Percentiles rank a stretch among this genome's conserved stretches.
Evolutionary conservation across 2,113 vertebrate species (phyloP).

Genomic region (Hippolais icterina): DNA sequence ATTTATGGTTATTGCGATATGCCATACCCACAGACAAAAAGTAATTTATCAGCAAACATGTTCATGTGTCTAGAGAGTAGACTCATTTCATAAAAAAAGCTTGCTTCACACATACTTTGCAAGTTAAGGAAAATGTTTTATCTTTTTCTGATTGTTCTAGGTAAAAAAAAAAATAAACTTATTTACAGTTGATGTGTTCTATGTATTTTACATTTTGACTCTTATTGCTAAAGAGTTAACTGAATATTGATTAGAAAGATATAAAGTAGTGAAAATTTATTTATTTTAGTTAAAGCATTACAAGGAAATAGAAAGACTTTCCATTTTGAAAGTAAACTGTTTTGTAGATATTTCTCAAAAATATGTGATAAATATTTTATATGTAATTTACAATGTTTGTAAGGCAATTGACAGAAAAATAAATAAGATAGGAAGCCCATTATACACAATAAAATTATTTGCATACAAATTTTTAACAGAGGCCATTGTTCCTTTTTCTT

Average conservation of each 20-base stretch:
- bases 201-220: neutral
- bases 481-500: neutral
- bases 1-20: neutral
- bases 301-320: slow-evolving; percentile 34
- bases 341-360: slow-evolving; percentile 42
- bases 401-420: slow-evolving; percentile 38
- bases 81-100: neutral
- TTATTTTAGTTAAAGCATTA: slow-evolving; percentile 45
- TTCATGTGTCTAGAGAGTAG: neutral
- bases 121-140: neutral
- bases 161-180: neutral
- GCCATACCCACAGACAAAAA: neutral
- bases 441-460: slow-evolving; percentile 35
- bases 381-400: slow-evolving; percentile 44
- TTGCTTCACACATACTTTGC: neutral
- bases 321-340: slow-evolving; percentile 30
- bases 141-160: neutral
- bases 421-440: slow-evolving; percentile 25
- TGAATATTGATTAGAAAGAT: slow-evolving; percentile 41
- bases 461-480: neutral
- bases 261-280: slow-evolving; percentile 18
- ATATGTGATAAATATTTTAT: slow-evolving; percentile 54
- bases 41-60: neutral
- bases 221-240: slow-evolving; percentile 29
- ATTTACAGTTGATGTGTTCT: neutral